These are phyloP conservation scores for Chauna torquata DNA, from an alignment of 2,113 vertebrate species.

Conservation along the genomic window DNA sequence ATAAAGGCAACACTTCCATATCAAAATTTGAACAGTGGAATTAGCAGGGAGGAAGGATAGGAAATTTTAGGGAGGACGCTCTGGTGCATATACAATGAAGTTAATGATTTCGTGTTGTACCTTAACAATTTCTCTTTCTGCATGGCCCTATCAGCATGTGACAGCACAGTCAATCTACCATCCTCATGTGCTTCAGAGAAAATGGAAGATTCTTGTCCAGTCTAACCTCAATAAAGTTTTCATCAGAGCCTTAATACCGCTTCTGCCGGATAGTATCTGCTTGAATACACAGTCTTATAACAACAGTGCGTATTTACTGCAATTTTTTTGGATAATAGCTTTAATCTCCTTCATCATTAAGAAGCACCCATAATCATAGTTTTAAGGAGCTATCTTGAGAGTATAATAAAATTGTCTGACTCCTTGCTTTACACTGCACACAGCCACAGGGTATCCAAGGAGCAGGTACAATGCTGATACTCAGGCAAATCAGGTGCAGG, in stretches of 20 bases:
- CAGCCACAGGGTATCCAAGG: neutral
- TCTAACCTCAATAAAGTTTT: neutral
- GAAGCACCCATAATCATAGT: neutral
- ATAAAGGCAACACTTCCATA: neutral
- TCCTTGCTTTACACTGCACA: neutral
- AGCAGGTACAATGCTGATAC: neutral
- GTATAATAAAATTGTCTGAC: neutral
- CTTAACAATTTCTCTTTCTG: neutral
- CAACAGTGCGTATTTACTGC: neutral
- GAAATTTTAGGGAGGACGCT: neutral
- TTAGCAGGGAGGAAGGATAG: neutral
- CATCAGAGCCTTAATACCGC: neutral
- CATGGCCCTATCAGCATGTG: accelerated
- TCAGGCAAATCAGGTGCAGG: neutral
- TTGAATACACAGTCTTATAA: neutral
- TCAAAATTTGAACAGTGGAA: neutral
- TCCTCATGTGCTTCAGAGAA: neutral
- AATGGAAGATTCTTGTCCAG: neutral
- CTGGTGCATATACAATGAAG: neutral
- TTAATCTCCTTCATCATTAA: neutral
- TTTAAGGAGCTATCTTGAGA: neutral
- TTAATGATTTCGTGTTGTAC: neutral
- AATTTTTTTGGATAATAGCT: neutral
- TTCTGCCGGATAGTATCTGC: neutral
- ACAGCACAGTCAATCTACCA: neutral